Evolutionary conservation across 1,140 invertebrate species (phyloP).

Genomic region (Branchinecta lynchi): DNA sequence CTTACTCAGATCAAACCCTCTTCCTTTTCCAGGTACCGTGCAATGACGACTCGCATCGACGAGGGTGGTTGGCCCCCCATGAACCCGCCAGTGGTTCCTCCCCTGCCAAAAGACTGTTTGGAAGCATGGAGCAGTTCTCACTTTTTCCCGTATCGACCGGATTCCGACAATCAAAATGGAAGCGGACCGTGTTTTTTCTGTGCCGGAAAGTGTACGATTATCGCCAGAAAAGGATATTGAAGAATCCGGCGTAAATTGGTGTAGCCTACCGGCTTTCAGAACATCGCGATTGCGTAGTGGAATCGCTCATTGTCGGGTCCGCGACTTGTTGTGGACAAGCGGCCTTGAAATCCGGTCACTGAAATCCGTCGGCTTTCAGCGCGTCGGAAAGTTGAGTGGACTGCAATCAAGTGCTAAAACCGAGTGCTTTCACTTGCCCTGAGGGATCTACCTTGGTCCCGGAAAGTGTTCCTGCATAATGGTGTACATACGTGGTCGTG

Average conservation of each 20-base stretch:
- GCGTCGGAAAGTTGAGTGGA: too few relatives aligned
- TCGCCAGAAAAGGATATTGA: conserved; percentile 46
- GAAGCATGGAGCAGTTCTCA: conserved; percentile 26
- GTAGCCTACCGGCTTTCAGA: too few relatives aligned
- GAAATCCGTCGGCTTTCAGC: too few relatives aligned
- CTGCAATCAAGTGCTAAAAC: too few relatives aligned
- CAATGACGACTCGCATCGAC: not conserved
- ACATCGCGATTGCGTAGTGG: too few relatives aligned
- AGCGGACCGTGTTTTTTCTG: conserved; percentile 76
- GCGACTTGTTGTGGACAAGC: too few relatives aligned
- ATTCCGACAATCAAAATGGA: conserved; percentile 57
- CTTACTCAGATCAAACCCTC: too few relatives aligned
- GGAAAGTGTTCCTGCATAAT: too few relatives aligned
- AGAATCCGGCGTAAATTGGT: conserved; percentile 31
- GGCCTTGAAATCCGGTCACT: too few relatives aligned
- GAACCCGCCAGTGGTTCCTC: not conserved
- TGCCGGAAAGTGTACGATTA: conserved; percentile 89
- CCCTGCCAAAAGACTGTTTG: conserved; percentile 13
- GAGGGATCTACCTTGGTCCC: too few relatives aligned
- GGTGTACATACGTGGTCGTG: too few relatives aligned
- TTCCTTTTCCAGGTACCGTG: not conserved
- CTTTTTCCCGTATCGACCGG: conserved; percentile 36
- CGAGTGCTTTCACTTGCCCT: too few relatives aligned
- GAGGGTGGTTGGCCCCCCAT: not conserved
- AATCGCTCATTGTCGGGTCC: not conserved